Evolutionary conservation across 2,113 vertebrate species (phyloP), one percentile per base, ranked within the genome.

Genomic region (Chinchilla lanigera): DNA sequence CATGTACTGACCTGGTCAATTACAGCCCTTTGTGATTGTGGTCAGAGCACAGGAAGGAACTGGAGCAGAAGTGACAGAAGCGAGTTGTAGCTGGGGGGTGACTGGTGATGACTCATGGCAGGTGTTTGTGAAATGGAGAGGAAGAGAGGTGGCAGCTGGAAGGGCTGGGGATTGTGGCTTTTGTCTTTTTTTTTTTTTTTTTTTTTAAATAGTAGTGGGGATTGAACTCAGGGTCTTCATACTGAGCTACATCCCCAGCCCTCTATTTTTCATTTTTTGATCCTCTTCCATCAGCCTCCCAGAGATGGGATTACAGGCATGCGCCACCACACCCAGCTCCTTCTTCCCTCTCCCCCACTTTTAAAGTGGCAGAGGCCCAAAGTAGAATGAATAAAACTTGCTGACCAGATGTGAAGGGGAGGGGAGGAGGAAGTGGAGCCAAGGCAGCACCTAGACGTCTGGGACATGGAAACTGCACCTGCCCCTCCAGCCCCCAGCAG

Each of bases 101-200:
- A 38, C 73, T 13, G 1, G 73, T 60, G 61, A 54, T 96, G 93
- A 97, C 71, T 93, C 93, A 95, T 33, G 41, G 65, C 73, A 97
- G 93, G 98, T 91, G 85, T 78, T 78, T 94, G 60, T 96, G 69
- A 89, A 87, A 69, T 35, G 52, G 7, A 61, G 82, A 78, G 13
- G 60, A 56, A n/a, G 26, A n/a, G 9, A 50, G 69, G 54, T 83
- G 38, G 85, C 87, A 52, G 50, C 60, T 67, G n/a, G 41, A 95
- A 94, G 80, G 24, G 50, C 50, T 96, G 41, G 54, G 22, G 78
- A 14, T 41, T 93, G 69, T 33, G 47, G 26, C 60, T 65, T n/a
- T n/a, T 78, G 47, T 50, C 47, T 90, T 30, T 63, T 82, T 22
- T 30, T 73, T 16, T n/a, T n/a, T n/a, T n/a, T n/a, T n/a, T n/a